These are phyloP conservation scores for Onychorhynchus coronatus DNA, from an alignment of 2,113 vertebrate genomes.

Conservation along the genomic window DNA sequence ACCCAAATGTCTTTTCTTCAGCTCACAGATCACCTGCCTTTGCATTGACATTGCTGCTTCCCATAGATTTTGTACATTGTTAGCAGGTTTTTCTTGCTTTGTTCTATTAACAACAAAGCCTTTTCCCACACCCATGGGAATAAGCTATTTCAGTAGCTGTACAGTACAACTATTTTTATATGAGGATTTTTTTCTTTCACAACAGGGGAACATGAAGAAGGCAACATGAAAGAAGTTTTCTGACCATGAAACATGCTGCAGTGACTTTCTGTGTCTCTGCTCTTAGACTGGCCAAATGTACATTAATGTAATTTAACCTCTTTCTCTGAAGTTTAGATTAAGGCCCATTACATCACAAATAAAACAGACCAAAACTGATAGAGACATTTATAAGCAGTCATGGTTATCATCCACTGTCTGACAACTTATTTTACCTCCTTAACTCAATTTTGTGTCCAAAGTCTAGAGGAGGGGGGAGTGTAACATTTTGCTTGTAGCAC, in stretches of 20 bases:
- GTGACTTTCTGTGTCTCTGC: neutral
- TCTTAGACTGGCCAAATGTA: neutral
- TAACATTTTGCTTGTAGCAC: neutral
- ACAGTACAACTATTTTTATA: neutral
- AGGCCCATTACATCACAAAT: neutral
- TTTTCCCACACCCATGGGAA: neutral
- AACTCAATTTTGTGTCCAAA: constrained; percentile 1
- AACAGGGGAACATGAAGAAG: neutral
- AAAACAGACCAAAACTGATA: neutral
- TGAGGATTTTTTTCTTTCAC: neutral
- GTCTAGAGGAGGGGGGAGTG: neutral
- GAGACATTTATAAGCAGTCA: constrained; percentile 21
- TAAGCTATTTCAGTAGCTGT: neutral
- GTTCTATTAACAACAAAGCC: neutral
- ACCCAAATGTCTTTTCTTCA: neutral
- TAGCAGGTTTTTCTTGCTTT: neutral
- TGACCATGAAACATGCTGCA: neutral
- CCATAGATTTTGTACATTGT: neutral
- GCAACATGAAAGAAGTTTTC: neutral
- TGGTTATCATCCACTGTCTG: neutral
- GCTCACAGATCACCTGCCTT: neutral
- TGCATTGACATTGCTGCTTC: neutral
- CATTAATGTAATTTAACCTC: constrained; percentile 20
- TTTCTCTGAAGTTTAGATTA: constrained; percentile 36
- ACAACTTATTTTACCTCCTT: constrained; percentile 4